These are phyloP conservation scores for Entomobrya proxima DNA, from an alignment of 2,888 invertebrate species.

Conservation along the genomic window DNA sequence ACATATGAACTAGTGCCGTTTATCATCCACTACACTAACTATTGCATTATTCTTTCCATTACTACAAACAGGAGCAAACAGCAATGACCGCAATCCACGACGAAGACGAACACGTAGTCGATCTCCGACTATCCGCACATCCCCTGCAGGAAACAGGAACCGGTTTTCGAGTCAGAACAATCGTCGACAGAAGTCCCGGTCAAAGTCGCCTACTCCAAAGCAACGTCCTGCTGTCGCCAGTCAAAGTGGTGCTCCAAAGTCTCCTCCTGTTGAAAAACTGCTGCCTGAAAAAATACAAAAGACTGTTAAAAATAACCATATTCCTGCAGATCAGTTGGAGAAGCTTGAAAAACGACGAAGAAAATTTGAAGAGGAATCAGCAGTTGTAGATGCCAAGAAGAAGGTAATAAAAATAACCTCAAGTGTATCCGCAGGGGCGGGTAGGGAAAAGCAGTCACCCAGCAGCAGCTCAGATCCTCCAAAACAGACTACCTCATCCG, in stretches of 20 bases:
- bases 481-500: neutral
- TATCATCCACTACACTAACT: no score
- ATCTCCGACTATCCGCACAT: conserved; percentile 23
- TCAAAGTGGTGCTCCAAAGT: conserved; percentile 38
- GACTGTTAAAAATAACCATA: conserved; percentile 18
- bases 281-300: conserved; percentile 30
- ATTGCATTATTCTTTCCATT: no score
- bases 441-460: conserved; percentile 18
- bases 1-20: neutral
- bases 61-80: conserved; percentile 61
- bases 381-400: conserved; percentile 12
- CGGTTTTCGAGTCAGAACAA: conserved; percentile 19
- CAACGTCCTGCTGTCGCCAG: neutral
- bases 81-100: conserved; percentile 42
- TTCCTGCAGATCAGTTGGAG: conserved; percentile 30
- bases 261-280: conserved; percentile 10
- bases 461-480: neutral
- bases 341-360: conserved; percentile 44
- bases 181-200: conserved; percentile 32
- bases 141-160: conserved; percentile 23
- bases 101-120: conserved; percentile 45
- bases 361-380: conserved; percentile 52
- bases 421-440: neutral
- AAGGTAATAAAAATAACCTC: conserved; percentile 51
- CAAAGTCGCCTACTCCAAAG: conserved; percentile 25